phyloP scores from a whole-genome alignment of 1,140 invertebrate species.

The Adelges cooleyi region DNA sequence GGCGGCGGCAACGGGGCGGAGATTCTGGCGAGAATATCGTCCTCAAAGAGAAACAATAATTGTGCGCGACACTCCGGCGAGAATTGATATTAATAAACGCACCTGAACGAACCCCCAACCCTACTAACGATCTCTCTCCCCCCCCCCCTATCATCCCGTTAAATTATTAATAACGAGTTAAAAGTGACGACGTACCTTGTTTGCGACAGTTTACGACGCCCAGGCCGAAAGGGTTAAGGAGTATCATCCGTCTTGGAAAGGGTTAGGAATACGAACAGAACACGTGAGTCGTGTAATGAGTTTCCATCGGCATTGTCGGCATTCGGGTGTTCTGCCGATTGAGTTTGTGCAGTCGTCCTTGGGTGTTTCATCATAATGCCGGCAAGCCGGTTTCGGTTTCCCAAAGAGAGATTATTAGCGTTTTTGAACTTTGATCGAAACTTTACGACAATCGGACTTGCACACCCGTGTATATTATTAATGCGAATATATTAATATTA shows the following conservation, averaged over 20 bases:
- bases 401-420: not conserved
- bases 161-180: conserved; percentile 26
- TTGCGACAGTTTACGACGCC: not conserved
- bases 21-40: too few relatives aligned
- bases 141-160: not conserved
- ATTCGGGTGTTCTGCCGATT: not conserved
- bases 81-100: conserved; percentile 24
- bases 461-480: too few relatives aligned
- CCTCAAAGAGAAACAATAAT: not conserved
- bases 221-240: not conserved
- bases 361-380: not conserved
- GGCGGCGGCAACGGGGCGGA: too few relatives aligned
- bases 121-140: too few relatives aligned
- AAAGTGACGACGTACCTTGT: conserved; percentile 10
- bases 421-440: conserved; percentile 6
- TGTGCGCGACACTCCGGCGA: conserved; percentile 1
- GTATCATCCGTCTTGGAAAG: not conserved
- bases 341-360: not conserved
- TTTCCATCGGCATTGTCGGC: conserved; percentile 6
- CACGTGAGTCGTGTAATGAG: conserved; percentile 1
- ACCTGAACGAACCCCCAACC: too few relatives aligned
- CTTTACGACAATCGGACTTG: not conserved
- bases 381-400: not conserved
- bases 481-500: too few relatives aligned
- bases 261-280: not conserved